Base-by-base conservation (phyloP, 2,888 invertebrate genomes). In the Ypsolopha sequella region DNA sequence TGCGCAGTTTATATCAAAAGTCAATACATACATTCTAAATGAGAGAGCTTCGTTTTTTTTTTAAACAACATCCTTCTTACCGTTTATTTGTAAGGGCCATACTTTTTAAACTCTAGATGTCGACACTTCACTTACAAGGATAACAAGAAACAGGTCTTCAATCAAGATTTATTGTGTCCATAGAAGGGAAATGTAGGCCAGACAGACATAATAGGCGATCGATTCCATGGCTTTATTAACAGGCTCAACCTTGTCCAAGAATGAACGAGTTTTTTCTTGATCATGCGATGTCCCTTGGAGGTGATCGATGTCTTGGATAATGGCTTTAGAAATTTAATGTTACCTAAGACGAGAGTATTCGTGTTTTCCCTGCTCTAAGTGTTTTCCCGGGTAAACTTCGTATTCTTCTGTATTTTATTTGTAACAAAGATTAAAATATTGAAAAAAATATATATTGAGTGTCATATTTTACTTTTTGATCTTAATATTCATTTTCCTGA, bases 261-360 rank as follows among this genome's bases (percentile, higher is more conserved):
- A 73, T 73, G 74, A 68, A 79, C 80, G 67, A 78, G 81, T 82
- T 85, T 81, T 80, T 80, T 66, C 75, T 69, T 64, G 63, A n/a
- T n/a, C n/a, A n/a, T 62, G 60, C 65, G 63, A 70, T 68, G 68
- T 66, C 70, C 75, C 73, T 73, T 65, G 79, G 70, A 79, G 74
- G 78, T 72, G 70, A 74, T 70, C 68, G 64, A 67, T 63, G 67
- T 66, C 65, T 64, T 48, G 46, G 53, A 39, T 11, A 11, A 39
- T 39, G 39, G 10, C 39, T 39, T 39, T 39, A 11, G 39, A 39
- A 11, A 11, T 11, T 39, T 39, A 39, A 11, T 7, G 1, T 39
- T 39, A 11, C 39, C n/a, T n/a, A n/a, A n/a, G n/a, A n/a, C n/a
- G n/a, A n/a, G n/a, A n/a, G n/a, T n/a, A n/a, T n/a, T n/a, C n/a